Percentiles rank a stretch among this genome's conserved stretches.
Conservation (phyloP, 2,113 vertebrate species). For the Ameiurus melas region DNA sequence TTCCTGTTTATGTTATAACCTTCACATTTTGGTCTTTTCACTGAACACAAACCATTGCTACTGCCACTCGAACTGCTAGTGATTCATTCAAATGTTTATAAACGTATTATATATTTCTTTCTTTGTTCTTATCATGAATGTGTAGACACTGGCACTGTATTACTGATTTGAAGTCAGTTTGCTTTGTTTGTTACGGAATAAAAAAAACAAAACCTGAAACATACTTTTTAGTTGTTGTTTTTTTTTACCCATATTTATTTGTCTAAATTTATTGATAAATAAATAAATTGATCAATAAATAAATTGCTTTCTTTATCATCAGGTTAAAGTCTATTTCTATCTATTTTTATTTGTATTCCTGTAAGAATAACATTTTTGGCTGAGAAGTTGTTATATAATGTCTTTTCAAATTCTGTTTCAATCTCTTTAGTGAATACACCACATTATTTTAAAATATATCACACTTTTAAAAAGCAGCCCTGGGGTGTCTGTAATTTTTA, state of each 20-base stretch:
- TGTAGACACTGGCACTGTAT: not conserved
- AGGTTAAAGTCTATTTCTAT: not conserved
- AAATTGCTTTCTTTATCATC: not conserved
- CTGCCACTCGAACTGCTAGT: not conserved
- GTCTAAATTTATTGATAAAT: not conserved
- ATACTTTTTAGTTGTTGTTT: no score
- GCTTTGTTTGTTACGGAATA: not conserved
- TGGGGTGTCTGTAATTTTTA: not conserved
- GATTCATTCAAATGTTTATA: not conserved
- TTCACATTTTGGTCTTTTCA: not conserved
- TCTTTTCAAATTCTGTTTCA: not conserved
- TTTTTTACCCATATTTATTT: not conserved
- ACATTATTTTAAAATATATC: not conserved
- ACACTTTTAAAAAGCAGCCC: not conserved
- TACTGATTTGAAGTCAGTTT: not conserved
- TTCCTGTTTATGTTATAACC: not conserved
- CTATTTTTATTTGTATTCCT: not conserved
- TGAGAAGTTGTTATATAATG: not conserved
- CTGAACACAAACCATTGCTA: not conserved
- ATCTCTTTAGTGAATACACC: not conserved
- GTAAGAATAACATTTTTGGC: not conserved
- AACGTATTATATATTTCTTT: not conserved
- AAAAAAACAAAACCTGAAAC: not conserved
- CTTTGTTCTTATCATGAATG: not conserved
- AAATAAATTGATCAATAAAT: not conserved